Evolutionary conservation across 2,888 invertebrate species (phyloP), one percentile per base, ranked within the genome.

Genomic region (Pollenia angustigena): DNA sequence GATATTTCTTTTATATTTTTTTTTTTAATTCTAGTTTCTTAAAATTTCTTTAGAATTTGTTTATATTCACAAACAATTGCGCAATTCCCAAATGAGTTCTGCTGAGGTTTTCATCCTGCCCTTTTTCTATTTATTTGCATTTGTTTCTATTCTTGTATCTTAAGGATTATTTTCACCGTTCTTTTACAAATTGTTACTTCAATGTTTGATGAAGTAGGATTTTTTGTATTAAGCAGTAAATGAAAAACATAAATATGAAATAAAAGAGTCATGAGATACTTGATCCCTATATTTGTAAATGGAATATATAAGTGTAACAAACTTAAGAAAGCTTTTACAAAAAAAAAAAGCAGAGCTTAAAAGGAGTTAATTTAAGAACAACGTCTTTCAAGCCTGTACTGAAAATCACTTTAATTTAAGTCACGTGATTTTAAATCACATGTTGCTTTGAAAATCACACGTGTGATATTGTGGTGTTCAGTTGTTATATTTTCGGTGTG

Each of bases 81-180:
- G 76, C 76, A 75, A 84, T 68, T 84, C 81, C 78, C 87, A 69
- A 52, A 69, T 58, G 82, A 71, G 66, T 16, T 71, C 14, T 79
- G 18, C 11, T 58, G 46, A 46, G 52, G 42, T 44, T 54, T 69
- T 50, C 50, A 18, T 6, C 23, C 16, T 18, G 40, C 16, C 6
- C 9, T 76, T 78, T 69, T 74, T 64, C 54, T 78, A 32, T 76
- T 48, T 56, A 56, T 66, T 66, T 74, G 9, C 8, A 23, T 60
- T 54, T 46, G 11, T 0, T 2, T 40, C 32, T 54, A 7, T 44
- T 52, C n/a, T 60, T 80, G 1, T 44, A 50, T 71, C 78, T 79
- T 58, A 72, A 72, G 84, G 72, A 79, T 84, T 84, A 84, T 79
- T 80, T 80, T 85, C 74, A 68, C 54, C 68, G 74, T 75, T 80